Percentiles rank a stretch among this genome's conserved stretches.
These are phyloP conservation scores for Prenolepis imparis DNA, from an alignment of 2,888 invertebrate species.

Conservation along the genomic window DNA sequence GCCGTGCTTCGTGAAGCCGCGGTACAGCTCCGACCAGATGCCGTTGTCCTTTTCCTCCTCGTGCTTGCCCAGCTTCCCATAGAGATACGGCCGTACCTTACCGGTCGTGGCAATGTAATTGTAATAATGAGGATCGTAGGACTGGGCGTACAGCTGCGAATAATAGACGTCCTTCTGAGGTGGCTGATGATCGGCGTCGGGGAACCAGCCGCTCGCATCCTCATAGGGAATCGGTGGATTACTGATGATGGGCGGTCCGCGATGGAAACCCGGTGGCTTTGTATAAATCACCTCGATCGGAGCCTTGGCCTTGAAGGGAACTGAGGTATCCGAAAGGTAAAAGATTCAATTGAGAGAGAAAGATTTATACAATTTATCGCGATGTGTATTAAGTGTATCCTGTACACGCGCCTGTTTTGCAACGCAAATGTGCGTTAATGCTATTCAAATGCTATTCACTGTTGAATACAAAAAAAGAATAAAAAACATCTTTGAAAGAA, in stretches of 20 bases:
- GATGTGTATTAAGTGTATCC: neutral
- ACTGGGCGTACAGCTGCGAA: constrained; percentile 83
- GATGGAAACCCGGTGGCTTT: constrained; percentile 77
- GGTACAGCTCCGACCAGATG: constrained; percentile 80
- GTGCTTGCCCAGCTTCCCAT: constrained; percentile 80
- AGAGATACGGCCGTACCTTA: constrained; percentile 82
- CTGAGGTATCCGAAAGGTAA: neutral
- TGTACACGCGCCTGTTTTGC: neutral
- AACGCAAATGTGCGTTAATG: neutral
- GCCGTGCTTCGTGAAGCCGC: constrained; percentile 82
- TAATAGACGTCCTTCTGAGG: constrained; percentile 79
- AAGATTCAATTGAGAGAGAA: neutral
- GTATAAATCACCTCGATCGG: constrained; percentile 82
- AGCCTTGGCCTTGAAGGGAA: constrained; percentile 66
- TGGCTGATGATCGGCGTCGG: constrained; percentile 72
- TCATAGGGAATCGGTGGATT: constrained; percentile 76
- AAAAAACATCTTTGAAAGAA: neutral
- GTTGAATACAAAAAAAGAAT: neutral
- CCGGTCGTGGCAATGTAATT: constrained; percentile 83
- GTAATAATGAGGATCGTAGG: constrained; percentile 84
- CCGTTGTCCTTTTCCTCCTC: constrained; percentile 76
- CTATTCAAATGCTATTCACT: neutral
- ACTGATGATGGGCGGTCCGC: constrained; percentile 66
- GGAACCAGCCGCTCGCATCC: constrained; percentile 78
- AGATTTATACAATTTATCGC: constrained; percentile 1